Evolutionary conservation across 2,888 invertebrate species (phyloP).

Genomic region (Tuta absoluta): DNA sequence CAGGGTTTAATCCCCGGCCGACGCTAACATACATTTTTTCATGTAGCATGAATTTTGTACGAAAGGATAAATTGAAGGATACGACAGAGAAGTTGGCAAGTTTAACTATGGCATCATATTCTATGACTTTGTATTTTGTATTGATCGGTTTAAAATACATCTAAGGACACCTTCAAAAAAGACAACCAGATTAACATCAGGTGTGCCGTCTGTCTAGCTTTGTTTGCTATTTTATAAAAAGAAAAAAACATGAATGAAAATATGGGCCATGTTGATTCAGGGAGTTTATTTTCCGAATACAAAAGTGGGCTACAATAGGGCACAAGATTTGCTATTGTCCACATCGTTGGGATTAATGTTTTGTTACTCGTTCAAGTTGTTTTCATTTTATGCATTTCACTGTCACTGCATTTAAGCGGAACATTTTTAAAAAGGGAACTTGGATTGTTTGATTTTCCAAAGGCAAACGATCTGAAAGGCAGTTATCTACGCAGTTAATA

Average conservation of each 20-base stretch:
- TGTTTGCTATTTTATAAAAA: neutral
- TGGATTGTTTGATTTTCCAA: constrained; percentile 3
- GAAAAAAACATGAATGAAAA: neutral
- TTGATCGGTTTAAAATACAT: neutral
- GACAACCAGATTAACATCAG: neutral
- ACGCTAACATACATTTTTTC: no score
- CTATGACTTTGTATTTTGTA: neutral
- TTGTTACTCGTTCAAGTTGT: constrained; percentile 17
- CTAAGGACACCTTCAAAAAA: neutral
- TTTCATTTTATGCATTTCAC: constrained; percentile 15
- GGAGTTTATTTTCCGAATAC: neutral
- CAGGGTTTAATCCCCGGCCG: no score
- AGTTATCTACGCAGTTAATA: neutral
- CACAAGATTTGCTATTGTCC: constrained; percentile 14
- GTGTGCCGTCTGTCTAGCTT: neutral
- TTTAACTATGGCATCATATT: no score
- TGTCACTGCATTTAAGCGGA: constrained; percentile 10
- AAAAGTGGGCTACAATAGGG: constrained; percentile 15
- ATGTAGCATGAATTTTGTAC: no score
- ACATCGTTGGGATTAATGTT: constrained; percentile 9
- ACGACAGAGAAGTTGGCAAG: no score
- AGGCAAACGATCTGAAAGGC: constrained; percentile 2
- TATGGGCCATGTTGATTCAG: neutral
- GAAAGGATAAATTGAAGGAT: no score
- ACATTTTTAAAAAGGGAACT: neutral